A percentile compares a stretch with the other conserved stretches of the same genome.
Evolutionary conservation across 2,113 vertebrate species (phyloP).

Genomic region (Gymnorhina tibicen): DNA sequence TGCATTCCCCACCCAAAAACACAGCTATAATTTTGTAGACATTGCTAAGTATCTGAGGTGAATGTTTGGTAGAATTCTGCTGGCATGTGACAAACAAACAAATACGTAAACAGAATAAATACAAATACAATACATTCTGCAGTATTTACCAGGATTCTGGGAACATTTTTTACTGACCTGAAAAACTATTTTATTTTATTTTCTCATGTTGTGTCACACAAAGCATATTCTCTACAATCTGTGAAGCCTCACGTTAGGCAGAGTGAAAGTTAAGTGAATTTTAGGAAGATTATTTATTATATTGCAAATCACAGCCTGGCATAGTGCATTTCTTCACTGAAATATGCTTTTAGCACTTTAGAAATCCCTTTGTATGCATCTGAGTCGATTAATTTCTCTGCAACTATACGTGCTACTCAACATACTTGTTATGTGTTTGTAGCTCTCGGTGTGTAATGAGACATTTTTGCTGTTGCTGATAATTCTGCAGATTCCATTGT

Average conservation of each 20-base stretch:
- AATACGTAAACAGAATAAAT: background rate
- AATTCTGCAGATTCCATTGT: slow-evolving; percentile 41
- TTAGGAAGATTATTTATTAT: slow-evolving; percentile 59
- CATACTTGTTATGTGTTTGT: slow-evolving; percentile 32
- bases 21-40: slow-evolving; percentile 28
- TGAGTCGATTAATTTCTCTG: slow-evolving; percentile 48
- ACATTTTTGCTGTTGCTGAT: slow-evolving; percentile 55
- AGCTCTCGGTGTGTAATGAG: slow-evolving; percentile 8
- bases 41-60: slow-evolving; percentile 36
- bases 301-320: slow-evolving; percentile 32
- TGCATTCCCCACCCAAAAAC: slow-evolving; percentile 10
- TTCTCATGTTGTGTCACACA: slow-evolving; percentile 20
- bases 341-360: slow-evolving; percentile 41
- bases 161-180: slow-evolving; percentile 40
- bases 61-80: slow-evolving; percentile 22
- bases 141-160: slow-evolving; percentile 23
- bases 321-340: slow-evolving; percentile 3
- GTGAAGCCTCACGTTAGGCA: slow-evolving; percentile 29
- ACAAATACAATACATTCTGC: slow-evolving; percentile 34
- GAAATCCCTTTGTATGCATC: slow-evolving; percentile 53
- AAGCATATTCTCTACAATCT: slow-evolving; percentile 56
- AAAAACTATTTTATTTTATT: background rate
- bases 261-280: slow-evolving; percentile 51
- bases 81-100: slow-evolving; percentile 31
- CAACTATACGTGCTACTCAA: background rate